A percentile compares a stretch with the other conserved stretches of the same genome.
Evolutionary conservation across 30 jellyfish, hydroid and myxozoan genomes (phyloP).

Genomic region (Aurelia coerulea): DNA sequence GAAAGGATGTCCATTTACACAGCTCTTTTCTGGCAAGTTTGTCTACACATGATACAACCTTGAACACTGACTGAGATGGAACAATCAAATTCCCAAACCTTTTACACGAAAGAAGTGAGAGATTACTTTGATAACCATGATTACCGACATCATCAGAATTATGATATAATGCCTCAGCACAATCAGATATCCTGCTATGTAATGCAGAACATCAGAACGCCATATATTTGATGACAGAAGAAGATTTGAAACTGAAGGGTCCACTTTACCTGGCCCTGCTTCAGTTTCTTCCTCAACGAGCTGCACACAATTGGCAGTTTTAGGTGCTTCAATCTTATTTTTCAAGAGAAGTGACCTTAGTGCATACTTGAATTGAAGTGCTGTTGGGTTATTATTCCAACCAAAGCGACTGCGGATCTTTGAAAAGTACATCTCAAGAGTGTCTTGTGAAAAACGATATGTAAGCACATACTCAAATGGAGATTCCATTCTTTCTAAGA

Average conservation of each 20-base stretch:
- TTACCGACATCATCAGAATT: conserved; percentile 12
- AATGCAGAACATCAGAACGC: conserved; percentile 36
- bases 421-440: conserved; percentile 39
- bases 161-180: conserved; percentile 18
- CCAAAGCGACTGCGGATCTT: conserved; percentile 55
- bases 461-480: conserved; percentile 16
- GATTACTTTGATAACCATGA: neutral
- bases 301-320: conserved; percentile 13
- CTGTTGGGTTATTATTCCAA: conserved; percentile 34
- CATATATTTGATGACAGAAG: neutral
- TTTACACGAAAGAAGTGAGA: conserved; percentile 20
- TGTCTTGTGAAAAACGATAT: conserved; percentile 29
- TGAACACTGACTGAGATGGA: conserved; percentile 24
- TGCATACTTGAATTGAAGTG: conserved; percentile 25
- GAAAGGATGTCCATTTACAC: neutral
- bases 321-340: conserved; percentile 11
- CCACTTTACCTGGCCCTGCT: conserved; percentile 2
- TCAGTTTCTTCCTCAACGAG: neutral
- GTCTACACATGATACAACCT: conserved; percentile 16
- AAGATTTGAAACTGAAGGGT: conserved; percentile 3
- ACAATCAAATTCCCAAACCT: conserved; percentile 21
- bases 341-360: conserved; percentile 5
- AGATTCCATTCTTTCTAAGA: neutral
- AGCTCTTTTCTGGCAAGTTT: conserved; percentile 1
- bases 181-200: conserved; percentile 33